Evolutionary conservation across 2,113 vertebrate genomes (phyloP).

Genomic region (Sinocyclocheilus anophthalmus): DNA sequence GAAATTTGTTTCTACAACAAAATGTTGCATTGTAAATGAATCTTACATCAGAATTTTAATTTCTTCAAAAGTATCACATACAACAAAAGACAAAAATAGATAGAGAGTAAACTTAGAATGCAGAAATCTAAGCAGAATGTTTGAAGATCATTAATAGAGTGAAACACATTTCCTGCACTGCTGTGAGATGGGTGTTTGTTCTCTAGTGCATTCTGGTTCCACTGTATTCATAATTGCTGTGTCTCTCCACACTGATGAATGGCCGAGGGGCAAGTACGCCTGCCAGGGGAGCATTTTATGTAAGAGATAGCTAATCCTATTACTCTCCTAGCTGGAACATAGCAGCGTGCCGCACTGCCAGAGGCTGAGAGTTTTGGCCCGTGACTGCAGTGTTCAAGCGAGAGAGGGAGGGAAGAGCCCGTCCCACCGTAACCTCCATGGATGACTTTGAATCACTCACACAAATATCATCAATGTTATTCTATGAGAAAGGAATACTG

Average conservation of each 20-base stretch:
- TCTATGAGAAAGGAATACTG: not conserved
- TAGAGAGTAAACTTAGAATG: not conserved
- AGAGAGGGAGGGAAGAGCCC: not conserved
- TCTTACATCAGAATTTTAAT: not conserved
- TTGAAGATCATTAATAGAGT: not conserved
- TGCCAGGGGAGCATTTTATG: slow-evolving; percentile 45
- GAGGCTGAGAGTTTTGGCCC: slow-evolving; percentile 13
- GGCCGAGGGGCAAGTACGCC: not conserved
- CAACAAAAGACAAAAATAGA: no score
- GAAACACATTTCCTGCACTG: not conserved
- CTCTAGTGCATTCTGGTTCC: slow-evolving; percentile 3
- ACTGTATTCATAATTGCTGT: slow-evolving; percentile 15
- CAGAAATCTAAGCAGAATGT: not conserved
- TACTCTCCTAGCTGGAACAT: slow-evolving; percentile 33
- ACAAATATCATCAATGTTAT: slow-evolving; percentile 4
- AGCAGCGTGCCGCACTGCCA: slow-evolving; percentile 2
- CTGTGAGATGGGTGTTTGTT: not conserved
- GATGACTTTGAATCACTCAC: slow-evolving; percentile 14
- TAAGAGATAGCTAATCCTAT: slow-evolving; percentile 55
- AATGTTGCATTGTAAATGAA: no score
- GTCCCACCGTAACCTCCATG: not conserved
- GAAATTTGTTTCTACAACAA: no score
- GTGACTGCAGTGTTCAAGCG: not conserved
- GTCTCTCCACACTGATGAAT: slow-evolving; percentile 11
- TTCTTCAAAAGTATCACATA: not conserved